Base-by-base conservation (phyloP, 2,113 vertebrate genomes). In the Mesitornis unicolor region DNA sequence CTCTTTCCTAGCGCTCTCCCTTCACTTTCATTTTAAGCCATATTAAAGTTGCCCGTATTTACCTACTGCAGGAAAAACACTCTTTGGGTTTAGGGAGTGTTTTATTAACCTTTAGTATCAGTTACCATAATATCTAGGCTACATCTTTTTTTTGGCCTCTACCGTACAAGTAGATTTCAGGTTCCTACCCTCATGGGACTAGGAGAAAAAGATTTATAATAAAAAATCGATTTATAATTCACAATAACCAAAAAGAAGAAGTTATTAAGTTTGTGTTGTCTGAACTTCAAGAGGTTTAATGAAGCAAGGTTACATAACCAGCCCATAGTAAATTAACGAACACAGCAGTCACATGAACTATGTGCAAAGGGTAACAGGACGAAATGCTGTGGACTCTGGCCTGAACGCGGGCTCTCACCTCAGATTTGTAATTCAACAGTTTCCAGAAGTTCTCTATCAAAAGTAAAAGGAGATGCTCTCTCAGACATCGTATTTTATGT, bases 71-170 rank as follows among this genome's bases (percentile, higher is more conserved):
- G 89, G 87, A 96, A 93, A 95, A 67, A n/a, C 48, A 74, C 35
- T 74, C 87, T 93, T 82, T 70, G 84, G 31, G n/a, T 84, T 95
- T 42, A 93, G 90, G 95, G 96, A 97, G 95, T 87, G 96, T 91
- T 97, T 96, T 93, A 64, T 87, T 96, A 97, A 89, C 84, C 82
- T 91, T 93, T 91, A 75, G 78, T 73, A 90, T 64, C 82, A 61
- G 85, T 76, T 80, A 88, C 69, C 74, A 57, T n/a, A 83, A 79
- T 26, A 90, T 16, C 63, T 51, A 71, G 67, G 36, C 67, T 91
- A 64, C 59, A 75, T 47, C 78, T 56, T 1, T 63, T 71, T 74
- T 90, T 84, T 75, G 45, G 74, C 21, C 35, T 82, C 56, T 38
- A 76, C 12, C 11, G 1, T 51, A 17, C 31, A 56, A 69, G 36